Conservation (phyloP, 2,113 vertebrate genomes). For the Cettia cetti region DNA sequence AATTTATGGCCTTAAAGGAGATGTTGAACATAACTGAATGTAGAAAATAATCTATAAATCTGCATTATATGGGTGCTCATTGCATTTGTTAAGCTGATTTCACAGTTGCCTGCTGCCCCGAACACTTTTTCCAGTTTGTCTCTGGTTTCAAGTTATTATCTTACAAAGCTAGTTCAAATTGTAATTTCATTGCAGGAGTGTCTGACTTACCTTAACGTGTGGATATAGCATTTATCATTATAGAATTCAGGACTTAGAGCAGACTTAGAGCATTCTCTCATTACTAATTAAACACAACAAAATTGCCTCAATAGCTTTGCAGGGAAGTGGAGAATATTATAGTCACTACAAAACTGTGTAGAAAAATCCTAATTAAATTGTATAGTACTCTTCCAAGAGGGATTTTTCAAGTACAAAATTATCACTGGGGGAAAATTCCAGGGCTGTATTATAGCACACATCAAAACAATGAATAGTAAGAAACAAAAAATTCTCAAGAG, state of each 20-base stretch:
- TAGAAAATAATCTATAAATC: not conserved
- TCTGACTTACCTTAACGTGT: not conserved
- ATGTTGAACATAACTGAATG: not conserved
- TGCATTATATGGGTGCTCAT: not conserved
- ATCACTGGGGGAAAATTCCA: not conserved
- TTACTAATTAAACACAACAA: not conserved
- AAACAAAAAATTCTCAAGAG: not conserved
- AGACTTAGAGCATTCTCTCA: not conserved
- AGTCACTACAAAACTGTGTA: not conserved
- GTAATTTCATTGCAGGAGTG: not conserved
- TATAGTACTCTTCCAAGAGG: not conserved
- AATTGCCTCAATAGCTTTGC: not conserved
- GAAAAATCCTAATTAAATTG: slow-evolving; percentile 6
- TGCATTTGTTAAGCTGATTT: not conserved
- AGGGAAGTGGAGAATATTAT: not conserved
- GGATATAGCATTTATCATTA: not conserved
- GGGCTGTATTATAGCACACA: not conserved
- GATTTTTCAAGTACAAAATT: not conserved
- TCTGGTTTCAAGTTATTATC: not conserved
- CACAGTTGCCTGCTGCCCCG: not conserved
- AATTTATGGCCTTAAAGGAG: not conserved
- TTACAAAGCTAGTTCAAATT: not conserved
- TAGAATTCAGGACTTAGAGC: not conserved
- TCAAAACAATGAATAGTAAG: not conserved
- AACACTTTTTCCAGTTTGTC: not conserved